phyloP scores from a whole-genome alignment of 2,113 vertebrate species.

The Chauna torquata region DNA sequence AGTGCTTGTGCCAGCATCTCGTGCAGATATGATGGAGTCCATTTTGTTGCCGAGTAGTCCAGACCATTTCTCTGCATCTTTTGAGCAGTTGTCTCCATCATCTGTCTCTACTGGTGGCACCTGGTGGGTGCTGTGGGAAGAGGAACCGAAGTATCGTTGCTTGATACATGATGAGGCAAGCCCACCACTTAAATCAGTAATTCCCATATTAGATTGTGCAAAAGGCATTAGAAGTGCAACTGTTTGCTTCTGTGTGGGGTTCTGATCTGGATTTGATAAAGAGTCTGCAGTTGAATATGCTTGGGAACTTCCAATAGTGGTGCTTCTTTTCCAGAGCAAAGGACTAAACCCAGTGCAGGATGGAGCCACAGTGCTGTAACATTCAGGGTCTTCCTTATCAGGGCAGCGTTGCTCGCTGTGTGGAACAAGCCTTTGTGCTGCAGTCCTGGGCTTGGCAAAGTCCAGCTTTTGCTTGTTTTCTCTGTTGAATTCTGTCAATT shows the following conservation, averaged over 20 bases:
- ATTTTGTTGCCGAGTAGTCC: background rate
- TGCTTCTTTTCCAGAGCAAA: background rate
- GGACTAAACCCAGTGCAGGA: background rate
- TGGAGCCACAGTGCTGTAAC: background rate
- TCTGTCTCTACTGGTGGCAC: background rate
- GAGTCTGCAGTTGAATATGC: background rate
- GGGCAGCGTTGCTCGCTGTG: accelerated
- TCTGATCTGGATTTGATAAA: background rate
- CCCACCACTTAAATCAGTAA: background rate
- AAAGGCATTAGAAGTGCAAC: background rate
- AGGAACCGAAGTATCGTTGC: accelerated
- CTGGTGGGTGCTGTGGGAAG: background rate
- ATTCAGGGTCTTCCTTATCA: background rate
- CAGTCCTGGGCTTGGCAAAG: background rate
- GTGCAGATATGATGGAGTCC: background rate
- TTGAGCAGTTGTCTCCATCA: background rate
- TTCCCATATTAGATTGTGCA: background rate
- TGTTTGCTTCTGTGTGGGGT: background rate
- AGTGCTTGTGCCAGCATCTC: background rate
- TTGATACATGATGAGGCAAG: background rate
- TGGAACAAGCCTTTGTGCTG: background rate
- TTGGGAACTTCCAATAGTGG: background rate
- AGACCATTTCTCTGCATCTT: background rate
- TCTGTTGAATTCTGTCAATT: background rate
- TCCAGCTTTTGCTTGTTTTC: background rate